These are phyloP conservation scores for Pterocles gutturalis DNA, from an alignment of 2,113 vertebrate species.

Conservation along the genomic window DNA sequence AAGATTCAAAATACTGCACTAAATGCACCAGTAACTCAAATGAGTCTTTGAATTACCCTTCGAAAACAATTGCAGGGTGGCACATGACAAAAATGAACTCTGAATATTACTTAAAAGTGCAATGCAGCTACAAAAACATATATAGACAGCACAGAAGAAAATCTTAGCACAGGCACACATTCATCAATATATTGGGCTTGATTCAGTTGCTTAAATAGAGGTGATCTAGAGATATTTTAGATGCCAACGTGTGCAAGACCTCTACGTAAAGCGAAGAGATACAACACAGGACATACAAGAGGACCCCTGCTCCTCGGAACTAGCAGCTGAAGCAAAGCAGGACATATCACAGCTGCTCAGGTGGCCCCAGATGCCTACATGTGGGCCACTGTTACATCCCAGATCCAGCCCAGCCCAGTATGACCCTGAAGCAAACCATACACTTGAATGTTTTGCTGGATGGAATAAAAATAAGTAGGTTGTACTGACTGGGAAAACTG, in stretches of 20 bases:
- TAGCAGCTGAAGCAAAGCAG: background rate
- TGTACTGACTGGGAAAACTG: background rate
- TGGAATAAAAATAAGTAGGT: background rate
- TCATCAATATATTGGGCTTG: background rate
- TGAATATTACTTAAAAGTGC: background rate
- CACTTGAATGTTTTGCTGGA: background rate
- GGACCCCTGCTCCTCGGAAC: background rate
- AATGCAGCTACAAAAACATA: background rate
- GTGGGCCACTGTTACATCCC: background rate
- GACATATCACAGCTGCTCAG: background rate
- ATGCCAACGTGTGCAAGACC: background rate
- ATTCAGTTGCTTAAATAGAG: background rate
- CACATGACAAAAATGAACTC: background rate
- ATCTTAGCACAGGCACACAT: background rate
- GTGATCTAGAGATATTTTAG: background rate
- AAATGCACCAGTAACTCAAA: background rate
- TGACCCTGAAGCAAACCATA: background rate
- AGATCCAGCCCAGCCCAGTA: background rate
- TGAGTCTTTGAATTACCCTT: background rate
- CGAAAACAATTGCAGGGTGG: background rate
- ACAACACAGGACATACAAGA: background rate
- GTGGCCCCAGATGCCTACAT: background rate
- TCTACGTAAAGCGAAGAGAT: background rate
- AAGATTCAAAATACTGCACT: background rate
- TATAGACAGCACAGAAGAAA: background rate